phyloP scores from a whole-genome alignment of 2,113 vertebrate species.

The Pachypanchax playfairii region DNA sequence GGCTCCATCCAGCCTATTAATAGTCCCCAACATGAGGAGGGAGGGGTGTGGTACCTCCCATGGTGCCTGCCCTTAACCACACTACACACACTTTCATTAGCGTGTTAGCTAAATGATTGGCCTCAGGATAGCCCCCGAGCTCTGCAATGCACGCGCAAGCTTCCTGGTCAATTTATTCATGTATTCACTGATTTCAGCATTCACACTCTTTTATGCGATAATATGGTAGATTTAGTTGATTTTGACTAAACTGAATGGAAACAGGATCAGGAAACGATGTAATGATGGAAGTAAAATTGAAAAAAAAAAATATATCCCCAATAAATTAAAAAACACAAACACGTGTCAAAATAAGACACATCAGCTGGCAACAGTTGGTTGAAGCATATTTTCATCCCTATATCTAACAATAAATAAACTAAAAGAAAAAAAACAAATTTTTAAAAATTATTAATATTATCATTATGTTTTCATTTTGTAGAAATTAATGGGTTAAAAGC shows the following conservation, averaged over 20 bases:
- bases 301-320: no score
- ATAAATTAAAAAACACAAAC: no score
- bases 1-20: constrained; percentile 78
- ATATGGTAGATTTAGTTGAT: constrained; percentile 55
- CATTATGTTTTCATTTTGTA: no score
- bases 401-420: no score
- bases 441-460: no score
- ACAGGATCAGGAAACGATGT: no score
- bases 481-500: no score
- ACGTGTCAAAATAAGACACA: no score
- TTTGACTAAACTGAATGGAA: constrained; percentile 42
- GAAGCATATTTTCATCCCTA: no score
- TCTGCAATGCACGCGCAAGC: constrained; percentile 71
- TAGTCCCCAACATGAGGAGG: constrained; percentile 70
- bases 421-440: no score
- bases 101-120: constrained; percentile 81
- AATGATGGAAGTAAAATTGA: no score
- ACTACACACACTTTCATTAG: constrained; percentile 80
- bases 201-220: constrained; percentile 52
- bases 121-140: constrained; percentile 80
- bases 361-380: no score
- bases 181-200: constrained; percentile 64
- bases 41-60: constrained; percentile 72
- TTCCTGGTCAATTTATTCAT: constrained; percentile 77
- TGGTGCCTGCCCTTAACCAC: constrained; percentile 76